phyloP scores from a whole-genome alignment of 1,140 invertebrate genomes.

The Araneus ventricosus region DNA sequence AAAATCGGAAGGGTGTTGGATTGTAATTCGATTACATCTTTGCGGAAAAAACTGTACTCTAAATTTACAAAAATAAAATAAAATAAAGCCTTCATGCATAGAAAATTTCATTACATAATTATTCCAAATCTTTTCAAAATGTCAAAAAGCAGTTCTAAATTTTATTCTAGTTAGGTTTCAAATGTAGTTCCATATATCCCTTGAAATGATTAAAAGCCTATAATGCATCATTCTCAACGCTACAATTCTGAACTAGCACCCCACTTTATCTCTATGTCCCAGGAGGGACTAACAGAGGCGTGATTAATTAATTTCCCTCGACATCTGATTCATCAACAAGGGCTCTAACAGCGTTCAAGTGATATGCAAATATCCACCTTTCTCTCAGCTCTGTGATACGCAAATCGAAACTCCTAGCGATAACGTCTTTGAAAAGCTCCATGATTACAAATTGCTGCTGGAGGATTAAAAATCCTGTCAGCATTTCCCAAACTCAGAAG shows the following conservation, averaged over 20 bases:
- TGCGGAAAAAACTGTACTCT: too few relatives aligned
- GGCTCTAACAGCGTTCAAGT: conserved; percentile 17
- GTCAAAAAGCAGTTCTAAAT: too few relatives aligned
- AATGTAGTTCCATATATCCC: neutral
- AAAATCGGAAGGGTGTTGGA: too few relatives aligned
- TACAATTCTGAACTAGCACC: neutral
- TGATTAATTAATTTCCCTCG: conserved; percentile 68
- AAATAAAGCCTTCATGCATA: too few relatives aligned
- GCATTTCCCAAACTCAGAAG: neutral
- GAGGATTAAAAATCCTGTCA: conserved; percentile 64
- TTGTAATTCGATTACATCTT: too few relatives aligned
- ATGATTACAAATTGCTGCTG: conserved; percentile 37
- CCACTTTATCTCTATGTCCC: conserved; percentile 57
- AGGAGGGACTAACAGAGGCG: conserved; percentile 5
- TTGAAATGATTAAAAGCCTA: neutral
- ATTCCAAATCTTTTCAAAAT: too few relatives aligned
- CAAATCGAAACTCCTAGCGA: conserved; percentile 41
- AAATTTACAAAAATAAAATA: too few relatives aligned
- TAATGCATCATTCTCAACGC: neutral
- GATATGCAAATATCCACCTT: conserved; percentile 53
- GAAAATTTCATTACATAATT: too few relatives aligned
- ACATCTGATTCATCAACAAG: conserved; percentile 64
- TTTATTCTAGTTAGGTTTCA: too few relatives aligned
- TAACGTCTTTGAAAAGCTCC: neutral
- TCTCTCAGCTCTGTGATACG: neutral